Conservation (phyloP, 2,113 vertebrate genomes). For the cattle (Bos taurus) region DNA sequence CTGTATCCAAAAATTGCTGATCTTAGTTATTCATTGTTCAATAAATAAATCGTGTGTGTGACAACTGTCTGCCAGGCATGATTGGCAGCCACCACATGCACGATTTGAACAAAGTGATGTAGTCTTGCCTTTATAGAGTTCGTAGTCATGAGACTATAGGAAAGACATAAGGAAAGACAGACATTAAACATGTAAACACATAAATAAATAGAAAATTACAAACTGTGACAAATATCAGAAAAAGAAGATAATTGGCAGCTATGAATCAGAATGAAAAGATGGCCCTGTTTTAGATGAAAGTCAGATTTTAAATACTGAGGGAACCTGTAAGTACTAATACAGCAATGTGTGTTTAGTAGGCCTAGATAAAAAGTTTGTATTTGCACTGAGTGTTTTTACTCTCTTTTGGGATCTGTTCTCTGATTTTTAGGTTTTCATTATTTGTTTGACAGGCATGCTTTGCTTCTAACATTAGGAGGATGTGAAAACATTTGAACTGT, state of each 20-base stretch:
- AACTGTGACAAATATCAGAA: background rate
- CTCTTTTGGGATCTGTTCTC: background rate
- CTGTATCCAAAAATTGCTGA: background rate
- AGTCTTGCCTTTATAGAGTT: background rate
- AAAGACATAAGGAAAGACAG: background rate
- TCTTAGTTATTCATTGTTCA: background rate
- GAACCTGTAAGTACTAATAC: background rate
- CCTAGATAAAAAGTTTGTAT: background rate
- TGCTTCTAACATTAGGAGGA: background rate
- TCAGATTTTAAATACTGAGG: background rate
- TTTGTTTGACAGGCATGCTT: background rate
- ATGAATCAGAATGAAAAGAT: background rate
- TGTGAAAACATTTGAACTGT: background rate
- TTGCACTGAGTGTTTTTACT: background rate
- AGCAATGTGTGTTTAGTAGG: background rate
- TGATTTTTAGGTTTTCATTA: background rate
- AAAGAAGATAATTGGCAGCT: background rate
- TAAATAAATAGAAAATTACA: background rate
- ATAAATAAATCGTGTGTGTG: background rate
- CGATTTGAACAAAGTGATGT: background rate
- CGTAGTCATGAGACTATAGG: background rate
- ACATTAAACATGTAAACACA: background rate
- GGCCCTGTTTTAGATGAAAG: background rate
- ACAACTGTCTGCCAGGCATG: background rate
- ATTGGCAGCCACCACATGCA: accelerated